phyloP scores from a whole-genome alignment of 2,888 invertebrate genomes.

The Drosophila pegasa region DNA sequence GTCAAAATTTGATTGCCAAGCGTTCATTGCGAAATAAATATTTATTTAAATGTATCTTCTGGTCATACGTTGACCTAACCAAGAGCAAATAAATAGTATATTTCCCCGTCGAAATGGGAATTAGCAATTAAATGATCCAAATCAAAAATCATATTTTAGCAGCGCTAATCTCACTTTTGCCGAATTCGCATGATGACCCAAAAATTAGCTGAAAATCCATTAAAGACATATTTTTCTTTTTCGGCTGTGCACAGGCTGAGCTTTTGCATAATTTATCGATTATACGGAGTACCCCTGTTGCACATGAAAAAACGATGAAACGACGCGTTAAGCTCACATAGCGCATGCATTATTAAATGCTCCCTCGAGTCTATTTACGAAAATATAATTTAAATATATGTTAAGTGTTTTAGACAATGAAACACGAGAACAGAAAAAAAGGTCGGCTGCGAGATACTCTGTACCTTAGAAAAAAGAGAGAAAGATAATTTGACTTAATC shows the following conservation, averaged over 20 bases:
- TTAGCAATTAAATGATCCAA: neutral
- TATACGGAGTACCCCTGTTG: neutral
- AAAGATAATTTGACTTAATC: too few species aligned
- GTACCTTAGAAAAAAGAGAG: too few species aligned
- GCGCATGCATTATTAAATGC: slow-evolving; percentile 1
- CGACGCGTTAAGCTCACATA: too few species aligned
- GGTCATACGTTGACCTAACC: neutral
- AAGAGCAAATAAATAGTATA: neutral
- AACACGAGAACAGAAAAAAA: neutral
- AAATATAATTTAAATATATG: neutral
- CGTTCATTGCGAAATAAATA: neutral
- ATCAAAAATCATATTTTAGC: neutral
- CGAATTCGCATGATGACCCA: neutral
- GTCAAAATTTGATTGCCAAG: neutral
- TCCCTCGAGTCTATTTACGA: slow-evolving; percentile 1
- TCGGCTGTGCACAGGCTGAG: neutral
- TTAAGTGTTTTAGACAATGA: neutral
- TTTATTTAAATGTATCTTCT: neutral
- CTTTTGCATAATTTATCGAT: slow-evolving; percentile 3
- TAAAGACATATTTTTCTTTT: neutral
- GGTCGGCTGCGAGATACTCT: neutral
- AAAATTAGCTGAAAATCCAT: neutral
- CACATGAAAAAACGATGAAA: neutral
- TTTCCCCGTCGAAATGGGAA: neutral
- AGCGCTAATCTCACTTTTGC: neutral